phyloP scores from a whole-genome alignment of 2,797 vertebrate species.

The Rhynchotus rufescens region DNA sequence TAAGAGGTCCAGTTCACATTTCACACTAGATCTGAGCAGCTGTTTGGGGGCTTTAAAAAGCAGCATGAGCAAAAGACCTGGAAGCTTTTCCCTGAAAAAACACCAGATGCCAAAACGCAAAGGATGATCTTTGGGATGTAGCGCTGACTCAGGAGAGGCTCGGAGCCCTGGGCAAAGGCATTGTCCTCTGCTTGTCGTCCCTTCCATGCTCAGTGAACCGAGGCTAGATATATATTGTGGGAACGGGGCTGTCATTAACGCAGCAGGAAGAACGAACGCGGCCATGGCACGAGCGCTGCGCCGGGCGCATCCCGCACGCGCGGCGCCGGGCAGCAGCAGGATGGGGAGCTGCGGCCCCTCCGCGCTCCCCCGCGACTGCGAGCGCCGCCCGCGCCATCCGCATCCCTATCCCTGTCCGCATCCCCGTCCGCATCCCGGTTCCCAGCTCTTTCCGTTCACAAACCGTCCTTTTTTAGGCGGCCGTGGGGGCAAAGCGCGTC shows the following conservation, averaged over 20 bases:
- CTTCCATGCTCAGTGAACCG: background rate
- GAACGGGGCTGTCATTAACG: background rate
- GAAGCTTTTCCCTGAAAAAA: background rate
- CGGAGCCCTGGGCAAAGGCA: background rate
- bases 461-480: too few relatives aligned
- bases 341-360: accelerated
- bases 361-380: background rate
- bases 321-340: background rate
- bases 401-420: too few relatives aligned
- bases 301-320: background rate
- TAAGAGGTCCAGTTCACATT: background rate
- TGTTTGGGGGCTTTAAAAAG: background rate
- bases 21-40: background rate
- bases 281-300: background rate
- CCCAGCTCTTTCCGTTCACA: too few relatives aligned
- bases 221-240: background rate
- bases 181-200: background rate
- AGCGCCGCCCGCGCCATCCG: background rate
- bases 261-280: background rate
- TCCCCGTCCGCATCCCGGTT: too few relatives aligned
- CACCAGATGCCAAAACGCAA: background rate
- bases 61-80: background rate
- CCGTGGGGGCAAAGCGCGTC: too few relatives aligned
- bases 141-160: background rate
- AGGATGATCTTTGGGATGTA: background rate